Evolutionary conservation across 2,888 invertebrate genomes (phyloP).

Genomic region (Ephialtes manifestator): DNA sequence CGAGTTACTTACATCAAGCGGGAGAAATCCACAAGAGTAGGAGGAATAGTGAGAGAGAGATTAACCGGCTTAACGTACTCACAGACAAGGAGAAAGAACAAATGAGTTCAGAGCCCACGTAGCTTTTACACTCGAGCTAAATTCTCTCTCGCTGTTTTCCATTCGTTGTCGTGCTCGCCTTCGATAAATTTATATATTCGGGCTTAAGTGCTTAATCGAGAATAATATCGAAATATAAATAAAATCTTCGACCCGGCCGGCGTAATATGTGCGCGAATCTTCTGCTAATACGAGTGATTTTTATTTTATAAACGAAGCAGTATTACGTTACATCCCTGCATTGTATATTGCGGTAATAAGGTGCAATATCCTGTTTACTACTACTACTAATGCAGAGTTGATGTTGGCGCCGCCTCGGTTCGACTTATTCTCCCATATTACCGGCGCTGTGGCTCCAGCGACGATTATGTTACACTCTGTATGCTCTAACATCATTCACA

Average conservation of each 20-base stretch:
- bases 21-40: slow-evolving; percentile 21
- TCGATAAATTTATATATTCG: slow-evolving; percentile 17
- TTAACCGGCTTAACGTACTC: slow-evolving; percentile 12
- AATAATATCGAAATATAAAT: not conserved
- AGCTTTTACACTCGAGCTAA: slow-evolving; percentile 9
- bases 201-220: not conserved
- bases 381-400: not conserved
- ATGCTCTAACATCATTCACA: not conserved
- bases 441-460: not conserved
- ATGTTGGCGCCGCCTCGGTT: not conserved
- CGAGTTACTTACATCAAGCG: slow-evolving; percentile 17
- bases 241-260: not conserved
- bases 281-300: slow-evolving; percentile 7
- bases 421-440: not conserved
- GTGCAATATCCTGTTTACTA: slow-evolving; percentile 22
- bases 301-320: not conserved
- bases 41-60: not conserved
- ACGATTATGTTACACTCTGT: slow-evolving; percentile 7
- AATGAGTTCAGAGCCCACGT: slow-evolving; percentile 48
- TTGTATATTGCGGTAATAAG: not conserved
- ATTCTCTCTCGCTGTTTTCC: not conserved
- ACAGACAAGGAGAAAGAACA: slow-evolving; percentile 20
- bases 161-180: not conserved
- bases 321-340: not conserved
- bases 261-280: not conserved